Conservation (phyloP, 37 sponge, comb jelly and placozoan species). For the Crambe crambe region DNA sequence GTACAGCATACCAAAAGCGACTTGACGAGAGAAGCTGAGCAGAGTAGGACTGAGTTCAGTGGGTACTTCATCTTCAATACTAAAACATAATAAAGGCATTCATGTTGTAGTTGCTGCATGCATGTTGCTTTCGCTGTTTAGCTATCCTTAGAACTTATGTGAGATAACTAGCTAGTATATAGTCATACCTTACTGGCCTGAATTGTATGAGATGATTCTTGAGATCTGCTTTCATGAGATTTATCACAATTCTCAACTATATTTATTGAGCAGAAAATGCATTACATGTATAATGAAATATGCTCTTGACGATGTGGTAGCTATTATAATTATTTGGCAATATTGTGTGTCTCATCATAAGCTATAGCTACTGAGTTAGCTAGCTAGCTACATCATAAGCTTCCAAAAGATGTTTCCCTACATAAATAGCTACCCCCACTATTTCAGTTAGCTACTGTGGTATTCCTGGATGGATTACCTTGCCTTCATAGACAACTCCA, state of each 20-base stretch:
- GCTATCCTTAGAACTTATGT: too few species aligned
- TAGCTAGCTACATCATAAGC: too few species aligned
- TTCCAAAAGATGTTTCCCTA: too few species aligned
- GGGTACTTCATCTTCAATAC: not conserved
- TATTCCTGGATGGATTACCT: too few species aligned
- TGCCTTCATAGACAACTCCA: conserved; percentile 5
- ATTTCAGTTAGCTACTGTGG: not conserved
- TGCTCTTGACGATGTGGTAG: too few species aligned
- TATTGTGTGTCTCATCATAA: too few species aligned
- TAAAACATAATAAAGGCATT: too few species aligned
- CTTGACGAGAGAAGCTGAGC: conserved; percentile 10
- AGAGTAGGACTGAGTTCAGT: conserved; percentile 6
- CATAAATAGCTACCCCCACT: too few species aligned
- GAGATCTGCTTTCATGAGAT: conserved; percentile 6
- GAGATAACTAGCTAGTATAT: not conserved
- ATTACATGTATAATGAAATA: too few species aligned
- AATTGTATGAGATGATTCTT: not conserved
- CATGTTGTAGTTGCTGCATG: not conserved
- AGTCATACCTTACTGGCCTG: not conserved
- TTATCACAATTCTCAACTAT: not conserved
- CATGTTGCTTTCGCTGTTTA: too few species aligned
- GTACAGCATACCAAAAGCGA: conserved; percentile 4
- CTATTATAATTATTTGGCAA: too few species aligned
- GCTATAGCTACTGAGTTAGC: too few species aligned
- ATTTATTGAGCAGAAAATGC: not conserved